phyloP scores from a whole-genome alignment of 2,113 vertebrate species.

The Eudyptes chrysolophus region DNA sequence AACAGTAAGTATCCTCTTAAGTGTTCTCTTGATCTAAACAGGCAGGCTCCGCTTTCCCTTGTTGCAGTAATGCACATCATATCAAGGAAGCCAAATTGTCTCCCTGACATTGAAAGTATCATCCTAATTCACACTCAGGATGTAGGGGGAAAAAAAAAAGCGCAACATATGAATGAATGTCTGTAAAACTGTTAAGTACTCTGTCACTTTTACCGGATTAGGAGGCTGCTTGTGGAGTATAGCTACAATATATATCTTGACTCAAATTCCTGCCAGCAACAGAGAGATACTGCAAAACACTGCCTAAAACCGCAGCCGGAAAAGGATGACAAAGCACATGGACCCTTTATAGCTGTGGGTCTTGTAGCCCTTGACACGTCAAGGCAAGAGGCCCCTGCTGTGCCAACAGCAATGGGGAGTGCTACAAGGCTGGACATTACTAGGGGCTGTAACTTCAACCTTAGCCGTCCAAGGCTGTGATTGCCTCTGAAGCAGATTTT shows the following conservation, averaged over 20 bases:
- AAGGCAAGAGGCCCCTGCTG: background rate
- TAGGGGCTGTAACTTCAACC: background rate
- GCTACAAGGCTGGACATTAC: background rate
- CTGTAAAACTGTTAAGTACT: background rate
- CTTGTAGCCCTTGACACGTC: background rate
- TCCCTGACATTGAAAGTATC: background rate
- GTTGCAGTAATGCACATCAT: background rate
- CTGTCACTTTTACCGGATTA: background rate
- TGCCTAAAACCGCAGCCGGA: background rate
- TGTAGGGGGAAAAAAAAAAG: background rate
- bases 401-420: background rate
- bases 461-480: background rate
- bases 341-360: background rate
- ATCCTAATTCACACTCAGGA: background rate
- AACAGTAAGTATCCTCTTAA: background rate
- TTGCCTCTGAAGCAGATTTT: background rate
- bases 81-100: background rate
- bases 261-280: background rate
- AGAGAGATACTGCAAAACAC: background rate
- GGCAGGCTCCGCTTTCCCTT: background rate
- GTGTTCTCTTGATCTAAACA: background rate
- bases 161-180: fast-evolving
- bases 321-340: background rate
- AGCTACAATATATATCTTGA: background rate
- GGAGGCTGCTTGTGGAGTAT: background rate